phyloP scores from a whole-genome alignment of 2,888 invertebrate genomes.

The Helicoverpa assulta region DNA sequence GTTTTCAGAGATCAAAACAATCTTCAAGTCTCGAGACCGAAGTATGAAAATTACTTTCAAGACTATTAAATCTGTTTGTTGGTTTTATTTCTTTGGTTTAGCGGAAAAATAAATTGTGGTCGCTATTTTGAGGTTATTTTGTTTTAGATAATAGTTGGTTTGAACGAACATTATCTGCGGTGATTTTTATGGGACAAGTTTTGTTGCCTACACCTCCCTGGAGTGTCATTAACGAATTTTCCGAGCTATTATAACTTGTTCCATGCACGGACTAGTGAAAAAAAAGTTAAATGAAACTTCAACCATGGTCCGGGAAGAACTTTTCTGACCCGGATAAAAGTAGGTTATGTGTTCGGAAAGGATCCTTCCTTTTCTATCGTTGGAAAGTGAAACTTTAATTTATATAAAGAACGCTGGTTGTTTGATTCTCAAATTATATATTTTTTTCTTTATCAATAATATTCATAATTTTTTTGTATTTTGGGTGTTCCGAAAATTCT shows the following conservation, averaged over 20 bases:
- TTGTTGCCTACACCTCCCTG: too few relatives aligned
- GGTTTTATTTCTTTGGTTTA: neutral
- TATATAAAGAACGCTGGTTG: neutral
- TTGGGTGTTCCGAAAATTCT: conserved; percentile 1
- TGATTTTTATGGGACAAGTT: too few relatives aligned
- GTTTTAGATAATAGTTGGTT: too few relatives aligned
- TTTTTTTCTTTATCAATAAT: neutral
- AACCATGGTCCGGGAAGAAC: too few relatives aligned
- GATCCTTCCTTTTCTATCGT: neutral
- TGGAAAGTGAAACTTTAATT: neutral
- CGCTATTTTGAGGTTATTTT: neutral
- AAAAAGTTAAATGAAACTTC: too few relatives aligned
- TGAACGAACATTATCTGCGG: too few relatives aligned
- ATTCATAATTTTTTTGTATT: neutral
- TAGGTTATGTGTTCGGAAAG: too few relatives aligned
- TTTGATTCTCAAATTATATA: neutral
- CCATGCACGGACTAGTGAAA: too few relatives aligned
- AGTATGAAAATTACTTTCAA: conserved; percentile 28
- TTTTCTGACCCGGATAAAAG: too few relatives aligned
- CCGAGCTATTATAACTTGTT: too few relatives aligned
- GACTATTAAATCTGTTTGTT: conserved; percentile 3
- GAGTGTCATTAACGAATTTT: too few relatives aligned
- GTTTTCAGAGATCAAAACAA: conserved; percentile 37
- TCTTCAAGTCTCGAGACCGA: conserved; percentile 6
- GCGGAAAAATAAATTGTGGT: neutral